phyloP scores from a whole-genome alignment of 2,797 vertebrate genomes.

The Chiroxiphia lanceolata region DNA sequence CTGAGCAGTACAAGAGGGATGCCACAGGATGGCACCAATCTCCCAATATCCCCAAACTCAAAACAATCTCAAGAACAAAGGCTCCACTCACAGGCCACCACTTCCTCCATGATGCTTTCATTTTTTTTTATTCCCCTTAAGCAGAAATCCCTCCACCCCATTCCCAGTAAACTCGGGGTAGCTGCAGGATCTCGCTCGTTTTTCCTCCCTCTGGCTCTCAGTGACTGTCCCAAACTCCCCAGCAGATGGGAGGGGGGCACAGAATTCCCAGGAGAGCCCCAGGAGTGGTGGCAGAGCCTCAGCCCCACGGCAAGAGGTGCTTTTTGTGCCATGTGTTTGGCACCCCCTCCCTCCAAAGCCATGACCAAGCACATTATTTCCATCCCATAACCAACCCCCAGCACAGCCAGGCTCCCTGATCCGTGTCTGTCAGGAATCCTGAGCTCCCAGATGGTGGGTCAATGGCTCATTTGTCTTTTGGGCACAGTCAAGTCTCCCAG shows the following conservation, averaged over 20 bases:
- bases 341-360: neutral
- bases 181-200: neutral
- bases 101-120: slow-evolving; percentile 11
- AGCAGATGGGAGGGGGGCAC: slow-evolving; percentile 6
- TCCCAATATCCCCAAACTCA: neutral
- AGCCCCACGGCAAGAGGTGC: neutral
- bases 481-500: neutral
- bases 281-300: neutral
- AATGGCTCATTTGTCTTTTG: slow-evolving; percentile 15
- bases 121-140: neutral
- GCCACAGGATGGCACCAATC: slow-evolving; percentile 66
- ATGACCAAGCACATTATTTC: neutral
- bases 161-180: neutral
- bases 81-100: slow-evolving; percentile 19
- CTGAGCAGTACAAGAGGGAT: neutral
- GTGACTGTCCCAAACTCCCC: neutral
- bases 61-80: slow-evolving; percentile 32
- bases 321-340: neutral
- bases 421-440: neutral
- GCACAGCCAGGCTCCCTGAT: neutral
- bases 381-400: neutral
- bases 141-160: neutral
- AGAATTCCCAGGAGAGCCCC: neutral
- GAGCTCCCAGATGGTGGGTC: slow-evolving; percentile 16
- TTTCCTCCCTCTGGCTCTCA: neutral